Evolutionary conservation across 2,888 invertebrate genomes (phyloP), one percentile per base, ranked within the genome.

Genomic region (Leptinotarsa tumamoca): DNA sequence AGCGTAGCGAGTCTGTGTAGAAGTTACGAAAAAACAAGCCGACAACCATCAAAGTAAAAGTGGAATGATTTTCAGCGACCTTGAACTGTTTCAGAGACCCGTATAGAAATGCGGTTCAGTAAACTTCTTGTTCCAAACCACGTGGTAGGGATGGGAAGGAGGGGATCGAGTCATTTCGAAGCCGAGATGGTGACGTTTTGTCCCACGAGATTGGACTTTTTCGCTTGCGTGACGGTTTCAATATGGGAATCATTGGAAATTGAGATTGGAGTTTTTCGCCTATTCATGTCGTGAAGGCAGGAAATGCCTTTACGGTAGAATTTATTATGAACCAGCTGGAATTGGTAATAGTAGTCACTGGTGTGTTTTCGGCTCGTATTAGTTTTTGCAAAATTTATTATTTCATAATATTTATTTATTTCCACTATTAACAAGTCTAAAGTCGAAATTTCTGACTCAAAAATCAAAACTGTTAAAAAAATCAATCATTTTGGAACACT

Each of bases 91-190:
- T 74, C 68, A 61, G 51, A 33, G 33, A 61, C 69, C 70, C 43
- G 61, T 68, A 72, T 54, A 54, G 68, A 52, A 67, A 74, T 74
- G 66, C 73, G 72, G 78, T 78, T 78, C 78, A 78, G 73, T 78
- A 78, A 75, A 78, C 78, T 74, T 68, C 63, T 68, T 52, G 63
- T 63, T 63, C 14, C 63, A 1, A 63, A 14, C 63, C 43, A 63
- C 33, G 63, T 33, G 63, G 43, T 27, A 61, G 14, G 68, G 56
- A 54, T 27, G 56, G 58, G 27, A n/a, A 61, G 7, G 13, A 23
- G 43, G 67, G 73, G 63, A 43, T 67, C 69, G 69, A 67, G 52
- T 68, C 73, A 66, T 70, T 69, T 73, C 54, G 66, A 69, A 70
- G 43, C 70, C 70, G 73, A 67, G 73, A 69, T 67, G 73, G 67